phyloP scores from a whole-genome alignment of 1,140 invertebrate genomes.

The Bombus polaris region DNA sequence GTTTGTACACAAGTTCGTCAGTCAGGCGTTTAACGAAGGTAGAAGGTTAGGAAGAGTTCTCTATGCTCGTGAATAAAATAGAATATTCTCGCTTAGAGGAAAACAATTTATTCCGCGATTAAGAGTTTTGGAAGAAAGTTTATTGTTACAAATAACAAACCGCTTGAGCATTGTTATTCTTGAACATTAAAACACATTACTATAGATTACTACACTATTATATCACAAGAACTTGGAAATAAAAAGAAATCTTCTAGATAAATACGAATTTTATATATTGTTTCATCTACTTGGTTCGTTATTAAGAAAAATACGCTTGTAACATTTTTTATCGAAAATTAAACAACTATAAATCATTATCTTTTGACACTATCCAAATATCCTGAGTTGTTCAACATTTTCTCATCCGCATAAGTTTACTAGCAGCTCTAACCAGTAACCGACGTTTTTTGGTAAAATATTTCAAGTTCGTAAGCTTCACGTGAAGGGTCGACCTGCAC shows the following conservation, averaged over 20 bases:
- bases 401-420: no score
- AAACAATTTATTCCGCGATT: neutral
- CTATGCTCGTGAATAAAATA: neutral
- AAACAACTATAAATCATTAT: neutral
- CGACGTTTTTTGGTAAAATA: no score
- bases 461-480: no score
- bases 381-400: neutral
- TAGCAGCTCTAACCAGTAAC: no score
- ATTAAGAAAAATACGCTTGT: neutral
- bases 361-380: neutral
- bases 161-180: no score
- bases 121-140: neutral
- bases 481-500: no score
- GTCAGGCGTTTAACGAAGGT: neutral
- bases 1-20: slow-evolving; percentile 33
- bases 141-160: no score
- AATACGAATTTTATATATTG: neutral
- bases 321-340: neutral
- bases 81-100: neutral
- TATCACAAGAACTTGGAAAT: neutral
- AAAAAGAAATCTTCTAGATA: neutral
- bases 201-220: no score
- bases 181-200: no score
- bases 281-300: neutral
- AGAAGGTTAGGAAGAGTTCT: neutral